These are phyloP conservation scores for Anser cygnoides DNA, from an alignment of 2,113 vertebrate genomes.

Conservation along the genomic window DNA sequence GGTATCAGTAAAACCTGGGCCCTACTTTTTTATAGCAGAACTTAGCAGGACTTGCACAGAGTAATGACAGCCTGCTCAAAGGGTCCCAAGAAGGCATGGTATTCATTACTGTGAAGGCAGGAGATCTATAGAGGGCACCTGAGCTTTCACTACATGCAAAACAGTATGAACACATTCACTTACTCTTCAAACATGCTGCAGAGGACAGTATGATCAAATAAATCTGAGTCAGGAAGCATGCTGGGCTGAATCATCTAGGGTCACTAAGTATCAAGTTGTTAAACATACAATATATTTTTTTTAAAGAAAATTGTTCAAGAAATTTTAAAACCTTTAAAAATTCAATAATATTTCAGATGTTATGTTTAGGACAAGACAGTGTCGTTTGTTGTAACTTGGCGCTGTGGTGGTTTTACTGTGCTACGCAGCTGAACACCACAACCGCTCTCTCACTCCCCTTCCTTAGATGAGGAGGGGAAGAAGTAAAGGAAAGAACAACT, in stretches of 20 bases:
- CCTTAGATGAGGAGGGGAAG: too few relatives aligned
- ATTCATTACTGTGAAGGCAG: background rate
- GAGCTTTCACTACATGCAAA: background rate
- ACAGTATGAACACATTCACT: background rate
- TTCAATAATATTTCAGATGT: background rate
- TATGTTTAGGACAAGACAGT: background rate
- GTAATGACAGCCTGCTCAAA: background rate
- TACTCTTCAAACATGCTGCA: background rate
- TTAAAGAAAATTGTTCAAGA: background rate
- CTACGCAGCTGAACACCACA: too few relatives aligned
- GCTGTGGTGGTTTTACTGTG: background rate
- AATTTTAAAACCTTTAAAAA: background rate
- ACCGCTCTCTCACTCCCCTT: too few relatives aligned
- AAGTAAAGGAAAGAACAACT: too few relatives aligned
- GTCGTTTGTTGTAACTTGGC: background rate
- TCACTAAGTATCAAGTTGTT: background rate
- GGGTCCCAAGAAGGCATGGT: rapidly evolving
- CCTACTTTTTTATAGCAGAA: background rate
- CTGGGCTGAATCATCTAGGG: background rate
- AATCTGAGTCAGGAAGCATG: rapidly evolving
- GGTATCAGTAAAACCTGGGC: background rate
- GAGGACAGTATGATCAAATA: background rate
- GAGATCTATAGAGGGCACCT: background rate
- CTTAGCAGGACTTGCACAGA: background rate
- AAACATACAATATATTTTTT: background rate